Evolutionary conservation across 1,140 invertebrate species (phyloP).

Genomic region (Eumeta japonica): DNA sequence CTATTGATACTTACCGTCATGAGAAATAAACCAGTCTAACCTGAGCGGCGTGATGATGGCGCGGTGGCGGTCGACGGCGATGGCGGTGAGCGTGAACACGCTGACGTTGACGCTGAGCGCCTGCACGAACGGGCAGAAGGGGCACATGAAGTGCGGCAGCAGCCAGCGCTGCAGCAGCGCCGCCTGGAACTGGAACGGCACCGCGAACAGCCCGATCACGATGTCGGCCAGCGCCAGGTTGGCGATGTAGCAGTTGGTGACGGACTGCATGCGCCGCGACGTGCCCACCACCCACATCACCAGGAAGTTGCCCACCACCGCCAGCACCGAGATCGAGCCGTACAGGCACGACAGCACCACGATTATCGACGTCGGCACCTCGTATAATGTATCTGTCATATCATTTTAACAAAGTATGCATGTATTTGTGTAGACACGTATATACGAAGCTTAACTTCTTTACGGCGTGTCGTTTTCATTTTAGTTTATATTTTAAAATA

Average conservation of each 20-base stretch:
- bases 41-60: constrained; percentile 70
- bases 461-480: too few species aligned
- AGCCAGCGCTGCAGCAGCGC: constrained; percentile 79
- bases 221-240: constrained; percentile 78
- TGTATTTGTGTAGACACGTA: too few species aligned
- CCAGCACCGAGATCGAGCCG: constrained; percentile 76
- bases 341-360: constrained; percentile 76
- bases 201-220: constrained; percentile 74
- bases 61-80: constrained; percentile 74
- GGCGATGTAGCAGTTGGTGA: constrained; percentile 81
- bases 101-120: constrained; percentile 76
- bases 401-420: too few species aligned
- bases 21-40: too few species aligned
- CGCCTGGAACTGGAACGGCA: constrained; percentile 84
- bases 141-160: constrained; percentile 80
- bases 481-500: too few species aligned
- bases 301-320: constrained; percentile 76
- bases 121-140: constrained; percentile 80
- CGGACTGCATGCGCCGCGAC: constrained; percentile 73
- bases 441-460: constrained; percentile 8
- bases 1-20: too few species aligned
- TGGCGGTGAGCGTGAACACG: constrained; percentile 79
- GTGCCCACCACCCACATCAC: constrained; percentile 80
- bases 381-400: constrained; percentile 63
- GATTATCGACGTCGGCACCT: constrained; percentile 72